Percentiles rank a stretch among this genome's conserved stretches.
Conservation (phyloP, 2,888 invertebrate genomes). For the Congeria kusceri region DNA sequence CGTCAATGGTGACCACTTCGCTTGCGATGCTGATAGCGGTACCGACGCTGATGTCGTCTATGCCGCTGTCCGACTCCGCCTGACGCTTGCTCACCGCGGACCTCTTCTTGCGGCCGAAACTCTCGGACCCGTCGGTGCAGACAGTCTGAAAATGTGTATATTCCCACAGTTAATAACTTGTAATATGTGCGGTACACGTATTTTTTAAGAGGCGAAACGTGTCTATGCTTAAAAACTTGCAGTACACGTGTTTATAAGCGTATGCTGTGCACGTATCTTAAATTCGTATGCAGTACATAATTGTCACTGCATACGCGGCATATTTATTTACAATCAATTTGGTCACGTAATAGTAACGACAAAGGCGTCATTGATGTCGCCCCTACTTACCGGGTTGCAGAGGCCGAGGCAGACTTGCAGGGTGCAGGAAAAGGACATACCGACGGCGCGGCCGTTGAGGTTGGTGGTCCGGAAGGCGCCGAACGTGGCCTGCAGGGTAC, state of each 20-base stretch:
- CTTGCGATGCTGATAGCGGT: conserved; percentile 53
- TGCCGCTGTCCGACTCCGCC: conserved; percentile 34
- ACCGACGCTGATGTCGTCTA: conserved; percentile 61
- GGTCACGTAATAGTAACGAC: too few relatives aligned
- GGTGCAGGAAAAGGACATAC: conserved; percentile 66
- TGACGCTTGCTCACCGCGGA: conserved; percentile 31
- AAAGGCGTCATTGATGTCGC: too few relatives aligned
- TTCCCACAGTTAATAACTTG: too few relatives aligned
- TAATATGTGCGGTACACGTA: too few relatives aligned
- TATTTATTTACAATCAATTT: too few relatives aligned
- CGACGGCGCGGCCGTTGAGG: conserved; percentile 54
- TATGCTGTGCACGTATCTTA: too few relatives aligned
- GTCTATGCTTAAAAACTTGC: too few relatives aligned
- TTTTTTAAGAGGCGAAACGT: too few relatives aligned
- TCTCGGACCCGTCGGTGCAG: conserved; percentile 42
- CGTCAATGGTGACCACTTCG: conserved; percentile 58
- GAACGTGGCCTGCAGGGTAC: conserved; percentile 55
- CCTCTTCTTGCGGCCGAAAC: conserved; percentile 57
- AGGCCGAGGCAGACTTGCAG: conserved; percentile 64
- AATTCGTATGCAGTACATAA: too few relatives aligned
- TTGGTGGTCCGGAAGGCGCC: conserved; percentile 69
- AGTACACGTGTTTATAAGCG: too few relatives aligned
- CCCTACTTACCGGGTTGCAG: conserved; percentile 53
- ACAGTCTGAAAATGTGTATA: conserved; percentile 43
- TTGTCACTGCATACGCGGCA: too few relatives aligned